Evolutionary conservation across 23 tunicate genomes (phyloP).

Genomic region (Halocynthia aurantium): DNA sequence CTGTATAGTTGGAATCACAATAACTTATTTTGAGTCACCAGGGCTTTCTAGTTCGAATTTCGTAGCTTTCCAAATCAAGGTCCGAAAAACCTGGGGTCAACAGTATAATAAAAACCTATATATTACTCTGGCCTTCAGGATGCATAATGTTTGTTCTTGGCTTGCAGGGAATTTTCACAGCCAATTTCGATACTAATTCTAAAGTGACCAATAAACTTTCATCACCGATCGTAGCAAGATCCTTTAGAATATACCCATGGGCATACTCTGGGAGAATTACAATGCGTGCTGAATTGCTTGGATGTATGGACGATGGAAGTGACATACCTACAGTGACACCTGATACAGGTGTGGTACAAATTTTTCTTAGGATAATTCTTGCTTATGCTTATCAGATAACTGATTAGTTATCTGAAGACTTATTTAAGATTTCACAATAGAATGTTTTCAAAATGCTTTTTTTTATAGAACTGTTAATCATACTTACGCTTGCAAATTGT

Average conservation of each 20-base stretch:
- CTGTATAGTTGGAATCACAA: too few relatives aligned
- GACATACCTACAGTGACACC: constrained; percentile 37
- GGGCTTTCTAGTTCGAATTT: too few relatives aligned
- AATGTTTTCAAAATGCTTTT: not conserved
- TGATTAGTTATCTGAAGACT: too few relatives aligned
- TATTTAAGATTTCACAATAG: too few relatives aligned
- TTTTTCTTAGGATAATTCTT: not conserved
- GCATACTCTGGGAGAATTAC: constrained; percentile 33
- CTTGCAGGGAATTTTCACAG: constrained; percentile 41
- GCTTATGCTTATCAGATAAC: not conserved
- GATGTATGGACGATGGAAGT: constrained; percentile 65
- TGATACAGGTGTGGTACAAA: constrained; percentile 7
- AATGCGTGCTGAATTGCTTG: constrained; percentile 75
- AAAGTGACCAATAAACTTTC: constrained; percentile 66
- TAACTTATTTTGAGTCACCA: too few relatives aligned
- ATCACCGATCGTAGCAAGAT: constrained; percentile 45
- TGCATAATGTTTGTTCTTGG: not conserved
- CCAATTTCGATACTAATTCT: constrained; percentile 46
- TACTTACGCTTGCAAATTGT: not conserved
- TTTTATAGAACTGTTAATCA: not conserved
- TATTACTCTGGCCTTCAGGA: too few relatives aligned
- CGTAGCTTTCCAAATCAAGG: too few relatives aligned
- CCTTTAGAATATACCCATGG: constrained; percentile 51
- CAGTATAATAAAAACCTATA: too few relatives aligned
- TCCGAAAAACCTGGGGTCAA: too few relatives aligned